Evolutionary conservation across 2,888 invertebrate species (phyloP), one percentile per base, ranked within the genome.

Genomic region (Apamea crenata): DNA sequence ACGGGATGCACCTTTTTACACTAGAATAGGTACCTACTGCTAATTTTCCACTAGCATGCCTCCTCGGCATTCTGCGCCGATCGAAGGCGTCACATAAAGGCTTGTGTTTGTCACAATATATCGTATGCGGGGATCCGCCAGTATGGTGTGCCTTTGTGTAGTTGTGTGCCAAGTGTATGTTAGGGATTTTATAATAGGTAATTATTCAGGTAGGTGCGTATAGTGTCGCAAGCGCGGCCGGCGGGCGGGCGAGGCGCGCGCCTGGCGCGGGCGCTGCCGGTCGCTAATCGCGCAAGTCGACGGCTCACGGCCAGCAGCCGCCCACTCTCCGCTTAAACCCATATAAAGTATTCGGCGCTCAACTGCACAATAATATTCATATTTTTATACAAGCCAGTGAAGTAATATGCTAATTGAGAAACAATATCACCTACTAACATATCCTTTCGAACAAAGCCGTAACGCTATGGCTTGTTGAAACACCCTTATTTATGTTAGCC

Each of bases 251-350:
- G 53, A 53, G 56, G 76, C 56, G 67, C 88, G 86, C 88, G 89
- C 86, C 71, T 29, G 74, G 71, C 88, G 88, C 85, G 92, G 92
- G 91, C 69, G 70, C 70, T 71, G 71, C 40, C 71, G 71, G 63
- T 71, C 71, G 93, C 95, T 95, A 94, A 94, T 94, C 96, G 94
- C 93, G 94, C 95, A 92, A 93, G 93, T 92, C 91, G 89, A 93
- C 91, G 94, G 87, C 95, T 96, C 96, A 96, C 93, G 96, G 96
- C 94, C 96, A 95, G 89, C 96, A 92, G 92, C 96, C 96, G 93
- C 96, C 96, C 96, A 97, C 96, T 96, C 95, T 94, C 93, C 90
- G 91, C 93, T 96, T 95, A 96, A 96, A 92, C 92, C 96, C 96
- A 96, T 96, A 96, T 96, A 95, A 91, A 96, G 96, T 94, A 93